phyloP scores from a whole-genome alignment of 2,888 invertebrate genomes.

The Monoplex corrugatus region DNA sequence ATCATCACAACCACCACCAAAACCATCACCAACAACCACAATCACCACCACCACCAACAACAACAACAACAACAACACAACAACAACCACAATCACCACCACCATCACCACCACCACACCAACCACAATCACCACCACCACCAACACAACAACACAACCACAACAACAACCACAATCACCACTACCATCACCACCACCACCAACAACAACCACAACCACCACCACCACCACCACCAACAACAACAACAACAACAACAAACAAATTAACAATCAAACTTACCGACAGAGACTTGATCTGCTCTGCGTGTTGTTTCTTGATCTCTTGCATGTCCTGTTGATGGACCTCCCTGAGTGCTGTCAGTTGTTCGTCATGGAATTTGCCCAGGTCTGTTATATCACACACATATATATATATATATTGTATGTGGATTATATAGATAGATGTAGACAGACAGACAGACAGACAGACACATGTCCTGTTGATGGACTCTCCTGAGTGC shows the following conservation, averaged over 20 bases:
- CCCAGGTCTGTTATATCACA: slow-evolving; percentile 67
- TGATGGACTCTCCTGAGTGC: slow-evolving; percentile 66
- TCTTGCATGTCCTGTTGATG: slow-evolving; percentile 66
- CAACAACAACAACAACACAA: too few relatives aligned
- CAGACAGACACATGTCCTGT: slow-evolving; percentile 63
- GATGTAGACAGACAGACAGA: background rate
- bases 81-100: too few relatives aligned
- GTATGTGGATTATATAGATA: background rate
- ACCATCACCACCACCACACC: background rate
- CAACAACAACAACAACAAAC: background rate
- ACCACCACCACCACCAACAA: background rate
- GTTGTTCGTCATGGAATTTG: slow-evolving; percentile 70
- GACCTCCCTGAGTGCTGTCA: slow-evolving; percentile 63
- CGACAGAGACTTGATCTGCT: slow-evolving; percentile 65
- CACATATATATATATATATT: background rate
- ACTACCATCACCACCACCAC: background rate
- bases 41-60: too few relatives aligned
- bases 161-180: background rate
- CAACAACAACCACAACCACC: background rate
- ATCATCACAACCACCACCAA: too few relatives aligned
- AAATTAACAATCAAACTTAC: too few relatives aligned
- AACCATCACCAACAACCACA: too few relatives aligned
- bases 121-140: background rate
- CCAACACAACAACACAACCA: background rate
- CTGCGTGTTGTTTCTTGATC: slow-evolving; percentile 60